These are phyloP conservation scores for Sinocyclocheilus anshuiensis DNA, from an alignment of 2,113 vertebrate species.

Conservation along the genomic window DNA sequence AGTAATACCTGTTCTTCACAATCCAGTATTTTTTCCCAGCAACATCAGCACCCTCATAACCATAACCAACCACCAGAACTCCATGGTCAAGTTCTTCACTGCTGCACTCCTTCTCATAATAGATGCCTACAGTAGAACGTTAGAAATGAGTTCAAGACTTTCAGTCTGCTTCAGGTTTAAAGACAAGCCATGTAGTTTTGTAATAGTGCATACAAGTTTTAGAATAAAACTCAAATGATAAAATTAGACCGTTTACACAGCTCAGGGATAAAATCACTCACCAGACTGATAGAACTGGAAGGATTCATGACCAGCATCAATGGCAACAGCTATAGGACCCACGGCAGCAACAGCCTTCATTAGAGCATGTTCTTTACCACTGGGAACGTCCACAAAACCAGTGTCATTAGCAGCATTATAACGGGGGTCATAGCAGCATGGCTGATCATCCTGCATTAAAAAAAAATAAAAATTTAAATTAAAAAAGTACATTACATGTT, in stretches of 20 bases:
- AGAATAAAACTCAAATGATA: too few species aligned
- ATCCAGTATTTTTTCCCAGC: slow-evolving; percentile 81
- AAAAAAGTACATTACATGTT: too few species aligned
- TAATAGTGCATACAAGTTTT: background rate
- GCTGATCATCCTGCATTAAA: slow-evolving; percentile 71
- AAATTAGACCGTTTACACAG: background rate
- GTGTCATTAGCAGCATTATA: slow-evolving; percentile 78
- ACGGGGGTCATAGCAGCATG: slow-evolving; percentile 74
- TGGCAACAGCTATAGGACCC: slow-evolving; percentile 80
- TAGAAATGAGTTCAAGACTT: background rate
- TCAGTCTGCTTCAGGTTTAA: background rate
- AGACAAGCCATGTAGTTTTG: background rate
- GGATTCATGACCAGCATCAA: slow-evolving; percentile 77
- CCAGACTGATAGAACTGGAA: slow-evolving; percentile 82
- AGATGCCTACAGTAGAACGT: slow-evolving; percentile 73
- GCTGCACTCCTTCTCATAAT: slow-evolving; percentile 81
- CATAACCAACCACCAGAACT: slow-evolving; percentile 82
- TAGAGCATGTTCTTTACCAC: slow-evolving; percentile 70
- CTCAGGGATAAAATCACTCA: slow-evolving; percentile 54
- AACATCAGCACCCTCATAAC: slow-evolving; percentile 70
- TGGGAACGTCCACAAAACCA: slow-evolving; percentile 75
- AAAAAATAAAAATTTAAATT: background rate
- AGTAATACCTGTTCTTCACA: slow-evolving; percentile 84
- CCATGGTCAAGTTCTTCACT: slow-evolving; percentile 77
- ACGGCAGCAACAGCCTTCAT: slow-evolving; percentile 79